Evolutionary conservation across 2,797 vertebrate species (phyloP).

Genomic region (Phalanger gymnotis): DNA sequence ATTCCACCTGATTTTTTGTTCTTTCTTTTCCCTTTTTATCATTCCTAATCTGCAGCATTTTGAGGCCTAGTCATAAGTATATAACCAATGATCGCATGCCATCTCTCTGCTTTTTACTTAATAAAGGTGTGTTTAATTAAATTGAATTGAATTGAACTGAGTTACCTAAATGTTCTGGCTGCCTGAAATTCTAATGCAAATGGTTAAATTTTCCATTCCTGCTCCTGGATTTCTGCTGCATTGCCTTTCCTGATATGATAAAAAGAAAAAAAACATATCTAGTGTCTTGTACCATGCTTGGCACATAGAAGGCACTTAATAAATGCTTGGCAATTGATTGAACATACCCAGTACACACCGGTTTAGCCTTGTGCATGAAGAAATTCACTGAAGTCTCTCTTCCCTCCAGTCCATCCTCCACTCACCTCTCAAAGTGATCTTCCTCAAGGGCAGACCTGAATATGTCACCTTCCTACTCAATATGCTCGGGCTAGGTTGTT

Average conservation of each 20-base stretch:
- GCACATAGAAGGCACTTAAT: not conserved
- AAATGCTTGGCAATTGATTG: constrained; percentile 29
- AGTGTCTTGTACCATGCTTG: not conserved
- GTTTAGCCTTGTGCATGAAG: constrained; percentile 26
- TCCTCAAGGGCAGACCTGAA: not conserved
- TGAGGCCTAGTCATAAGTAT: not conserved
- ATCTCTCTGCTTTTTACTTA: too few relatives aligned
- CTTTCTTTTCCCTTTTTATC: not conserved
- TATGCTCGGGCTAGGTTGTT: not conserved
- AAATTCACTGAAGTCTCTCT: constrained; percentile 21
- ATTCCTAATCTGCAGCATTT: not conserved
- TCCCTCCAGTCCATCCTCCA: not conserved
- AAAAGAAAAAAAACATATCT: too few relatives aligned
- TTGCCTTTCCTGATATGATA: too few relatives aligned
- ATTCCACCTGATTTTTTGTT: not conserved
- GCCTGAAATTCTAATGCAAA: too few relatives aligned
- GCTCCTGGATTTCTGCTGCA: too few relatives aligned
- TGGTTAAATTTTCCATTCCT: too few relatives aligned
- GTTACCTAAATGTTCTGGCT: too few relatives aligned
- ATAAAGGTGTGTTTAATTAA: too few relatives aligned
- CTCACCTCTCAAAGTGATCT: not conserved
- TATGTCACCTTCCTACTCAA: not conserved
- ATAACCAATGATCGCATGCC: not conserved
- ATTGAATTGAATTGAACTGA: too few relatives aligned
- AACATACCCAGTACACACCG: not conserved